Conservation (phyloP, 1,140 invertebrate species). For the Diprion similis region DNA sequence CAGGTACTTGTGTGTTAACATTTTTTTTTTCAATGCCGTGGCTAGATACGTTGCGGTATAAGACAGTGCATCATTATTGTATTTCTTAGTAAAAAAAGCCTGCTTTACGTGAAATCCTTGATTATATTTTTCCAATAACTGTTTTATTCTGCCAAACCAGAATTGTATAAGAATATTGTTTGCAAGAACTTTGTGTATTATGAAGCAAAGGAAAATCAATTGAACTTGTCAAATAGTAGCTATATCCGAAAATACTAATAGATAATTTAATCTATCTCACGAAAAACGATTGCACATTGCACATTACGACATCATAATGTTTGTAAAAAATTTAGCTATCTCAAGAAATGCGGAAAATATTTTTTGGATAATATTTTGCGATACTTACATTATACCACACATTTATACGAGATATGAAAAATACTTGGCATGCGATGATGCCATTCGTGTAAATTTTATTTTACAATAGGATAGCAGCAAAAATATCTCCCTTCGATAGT, state of each 20-base stretch:
- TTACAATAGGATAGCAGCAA: background rate
- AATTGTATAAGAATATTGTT: background rate
- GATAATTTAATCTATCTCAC: slow-evolving; percentile 40
- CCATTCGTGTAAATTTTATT: background rate
- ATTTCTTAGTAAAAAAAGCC: slow-evolving; percentile 13
- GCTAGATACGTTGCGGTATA: slow-evolving; percentile 47
- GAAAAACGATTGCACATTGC: slow-evolving; percentile 32
- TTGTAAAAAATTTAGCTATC: too few species aligned
- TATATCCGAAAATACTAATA: slow-evolving; percentile 32
- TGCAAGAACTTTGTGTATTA: slow-evolving; percentile 6
- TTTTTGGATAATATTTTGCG: background rate
- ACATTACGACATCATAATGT: background rate
- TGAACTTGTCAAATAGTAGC: slow-evolving; percentile 33
- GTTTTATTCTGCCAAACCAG: background rate
- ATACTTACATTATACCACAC: background rate
- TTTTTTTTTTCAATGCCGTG: slow-evolving; percentile 37
- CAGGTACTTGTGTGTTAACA: slow-evolving; percentile 53
- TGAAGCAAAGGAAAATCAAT: slow-evolving; percentile 35
- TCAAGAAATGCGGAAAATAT: background rate
- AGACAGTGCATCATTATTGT: slow-evolving; percentile 46
- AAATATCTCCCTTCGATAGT: too few species aligned
- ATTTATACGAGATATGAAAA: slow-evolving; percentile 10
- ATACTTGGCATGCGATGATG: background rate
- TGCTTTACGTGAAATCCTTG: background rate
- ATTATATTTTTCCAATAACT: background rate